Base-by-base conservation (phyloP, 1,140 invertebrate species). In the Hestina assimilis region DNA sequence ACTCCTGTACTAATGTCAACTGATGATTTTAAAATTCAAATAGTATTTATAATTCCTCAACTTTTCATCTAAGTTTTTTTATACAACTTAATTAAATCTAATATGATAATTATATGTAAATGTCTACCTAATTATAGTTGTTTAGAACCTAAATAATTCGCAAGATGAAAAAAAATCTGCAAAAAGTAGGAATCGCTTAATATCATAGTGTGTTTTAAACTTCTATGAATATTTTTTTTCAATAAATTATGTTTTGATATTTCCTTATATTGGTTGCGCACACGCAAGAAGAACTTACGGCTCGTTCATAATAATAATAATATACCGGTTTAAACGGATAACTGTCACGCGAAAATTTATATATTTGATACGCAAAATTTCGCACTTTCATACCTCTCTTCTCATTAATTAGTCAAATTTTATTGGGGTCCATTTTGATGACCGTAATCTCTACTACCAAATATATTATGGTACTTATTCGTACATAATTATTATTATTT, bases 231-330 rank as follows among this genome's bases (percentile, higher is more conserved):
- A n/a, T n/a, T n/a, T n/a, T n/a, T n/a, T n/a, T n/a, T n/a, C n/a
- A n/a, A n/a, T n/a, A n/a, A n/a, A 20, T n/a, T 20, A 31, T 15
- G 4, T 20, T 46, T 46, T 46, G 43, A 46, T 46, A 50, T 57
- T 57, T 23, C 33, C 43, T 31, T 47, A 50, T 31, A 50, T 46
- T 42, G 48, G 55, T 21, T 57, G 33, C 47, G 46, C 55, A 40
- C 59, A 54, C 56, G 52, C 50, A 59, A 52, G 64, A 60, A 53
- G 23, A 38, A 51, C 52, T 66, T 61, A 61, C 47, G 46, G 56
- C 63, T 62, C 59, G 63, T 66, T 66, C 66, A 24, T 26, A 14
- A 26, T 29, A 59, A 35, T 66, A 66, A 24, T 26, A 14, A 26
- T 29, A 59, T 15, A 64, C 61, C 48, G 61, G 65, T 64, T 68